These are phyloP conservation scores for Elmis aenea DNA, from an alignment of 2,888 invertebrate genomes.

Conservation along the genomic window DNA sequence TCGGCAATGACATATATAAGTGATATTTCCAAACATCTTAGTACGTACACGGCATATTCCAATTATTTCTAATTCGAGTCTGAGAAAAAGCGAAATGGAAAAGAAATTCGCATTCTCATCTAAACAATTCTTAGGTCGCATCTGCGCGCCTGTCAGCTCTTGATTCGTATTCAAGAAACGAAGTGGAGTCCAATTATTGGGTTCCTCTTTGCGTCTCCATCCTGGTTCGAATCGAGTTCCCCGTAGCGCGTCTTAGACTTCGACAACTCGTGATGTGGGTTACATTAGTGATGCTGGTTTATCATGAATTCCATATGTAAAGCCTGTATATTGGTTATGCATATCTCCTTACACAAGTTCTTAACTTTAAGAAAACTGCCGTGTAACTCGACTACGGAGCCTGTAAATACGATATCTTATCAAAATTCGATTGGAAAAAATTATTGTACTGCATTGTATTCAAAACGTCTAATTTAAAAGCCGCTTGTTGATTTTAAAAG, in stretches of 20 bases:
- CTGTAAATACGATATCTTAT: too few species aligned
- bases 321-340: slow-evolving; percentile 10
- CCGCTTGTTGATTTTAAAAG: too few species aligned
- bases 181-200: slow-evolving; percentile 38
- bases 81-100: slow-evolving; percentile 22
- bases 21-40: too few species aligned
- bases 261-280: slow-evolving; percentile 28
- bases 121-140: slow-evolving; percentile 32
- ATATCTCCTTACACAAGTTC: slow-evolving; percentile 12
- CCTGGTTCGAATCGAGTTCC: slow-evolving; percentile 22
- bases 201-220: slow-evolving; percentile 31
- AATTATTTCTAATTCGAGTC: slow-evolving; percentile 23
- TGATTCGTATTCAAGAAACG: slow-evolving; percentile 38
- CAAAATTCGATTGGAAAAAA: too few species aligned
- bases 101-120: slow-evolving; percentile 29
- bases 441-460: too few species aligned
- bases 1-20: too few species aligned
- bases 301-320: slow-evolving; percentile 16
- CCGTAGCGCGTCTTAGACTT: slow-evolving; percentile 22
- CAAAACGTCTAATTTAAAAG: too few species aligned
- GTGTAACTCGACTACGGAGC: too few species aligned
- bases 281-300: slow-evolving; percentile 20
- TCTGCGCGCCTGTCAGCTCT: slow-evolving; percentile 32
- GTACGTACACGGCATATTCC: slow-evolving; percentile 18
- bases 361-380: slow-evolving; percentile 6